These are phyloP conservation scores for Trichopria drosophilae DNA, from an alignment of 2,888 invertebrate species.

Conservation along the genomic window DNA sequence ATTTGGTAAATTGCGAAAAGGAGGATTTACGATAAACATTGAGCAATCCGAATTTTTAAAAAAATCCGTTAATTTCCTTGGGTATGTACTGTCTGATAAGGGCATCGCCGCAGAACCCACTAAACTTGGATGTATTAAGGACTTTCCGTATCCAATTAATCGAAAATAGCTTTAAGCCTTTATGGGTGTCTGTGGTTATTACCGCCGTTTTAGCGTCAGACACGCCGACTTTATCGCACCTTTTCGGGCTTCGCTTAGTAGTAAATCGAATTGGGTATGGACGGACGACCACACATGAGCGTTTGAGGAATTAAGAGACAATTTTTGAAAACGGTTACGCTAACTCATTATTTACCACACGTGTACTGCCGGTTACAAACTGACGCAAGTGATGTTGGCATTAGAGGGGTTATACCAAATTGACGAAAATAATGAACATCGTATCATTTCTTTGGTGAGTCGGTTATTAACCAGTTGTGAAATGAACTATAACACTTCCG, in stretches of 20 bases:
- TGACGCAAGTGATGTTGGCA: not conserved
- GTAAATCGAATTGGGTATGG: not conserved
- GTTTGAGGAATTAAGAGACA: not conserved
- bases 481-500: not conserved
- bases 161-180: constrained; percentile 36
- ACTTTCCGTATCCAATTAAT: constrained; percentile 34
- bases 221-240: too few species aligned
- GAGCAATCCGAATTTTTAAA: constrained; percentile 36
- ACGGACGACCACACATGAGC: not conserved
- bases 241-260: too few species aligned
- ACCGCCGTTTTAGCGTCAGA: too few species aligned
- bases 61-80: constrained; percentile 4
- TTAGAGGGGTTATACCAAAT: not conserved
- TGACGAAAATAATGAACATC: not conserved
- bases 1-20: constrained; percentile 29
- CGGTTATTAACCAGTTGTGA: not conserved
- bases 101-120: constrained; percentile 18
- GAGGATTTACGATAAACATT: constrained; percentile 37
- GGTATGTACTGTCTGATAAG: not conserved
- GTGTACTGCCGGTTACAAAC: not conserved
- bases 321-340: not conserved
- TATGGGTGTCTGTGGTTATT: too few species aligned
- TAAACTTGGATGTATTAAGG: constrained; percentile 31
- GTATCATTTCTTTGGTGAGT: not conserved
- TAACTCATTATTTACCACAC: not conserved